Evolutionary conservation across 2,113 vertebrate genomes (phyloP).

Genomic region (Embiotoca jacksoni): DNA sequence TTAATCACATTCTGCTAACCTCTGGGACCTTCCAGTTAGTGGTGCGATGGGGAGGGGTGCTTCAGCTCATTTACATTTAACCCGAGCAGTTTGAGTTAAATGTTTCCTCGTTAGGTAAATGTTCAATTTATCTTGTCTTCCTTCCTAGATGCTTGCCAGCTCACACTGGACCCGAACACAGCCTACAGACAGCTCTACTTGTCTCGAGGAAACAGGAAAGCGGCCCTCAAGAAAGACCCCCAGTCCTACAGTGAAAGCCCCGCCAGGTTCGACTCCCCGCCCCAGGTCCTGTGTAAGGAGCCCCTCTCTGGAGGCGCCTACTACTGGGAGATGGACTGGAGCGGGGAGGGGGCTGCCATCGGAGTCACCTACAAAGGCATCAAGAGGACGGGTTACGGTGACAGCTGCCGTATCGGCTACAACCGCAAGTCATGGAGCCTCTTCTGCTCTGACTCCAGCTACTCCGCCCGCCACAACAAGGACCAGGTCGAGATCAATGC

Average conservation of each 20-base stretch:
- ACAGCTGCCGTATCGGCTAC: constrained; percentile 87
- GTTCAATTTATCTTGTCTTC: background rate
- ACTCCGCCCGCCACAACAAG: constrained; percentile 88
- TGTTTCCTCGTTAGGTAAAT: constrained; percentile 12
- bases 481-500: constrained; percentile 82
- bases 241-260: constrained; percentile 78
- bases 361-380: constrained; percentile 87
- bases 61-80: constrained; percentile 35
- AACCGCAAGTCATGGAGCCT: constrained; percentile 91
- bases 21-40: constrained; percentile 18
- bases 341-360: constrained; percentile 84
- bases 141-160: constrained; percentile 78
- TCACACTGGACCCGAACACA: constrained; percentile 84
- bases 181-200: constrained; percentile 85
- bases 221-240: constrained; percentile 81
- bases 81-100: background rate
- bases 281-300: constrained; percentile 85
- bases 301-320: constrained; percentile 84
- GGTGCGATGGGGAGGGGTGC: constrained; percentile 28
- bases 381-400: constrained; percentile 85
- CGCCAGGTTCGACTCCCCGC: constrained; percentile 84
- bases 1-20: constrained; percentile 26
- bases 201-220: constrained; percentile 85
- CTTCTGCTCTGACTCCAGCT: constrained; percentile 87
- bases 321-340: constrained; percentile 89